Evolutionary conservation across 2,113 vertebrate species (phyloP).

Genomic region (Excalfactoria chinensis): DNA sequence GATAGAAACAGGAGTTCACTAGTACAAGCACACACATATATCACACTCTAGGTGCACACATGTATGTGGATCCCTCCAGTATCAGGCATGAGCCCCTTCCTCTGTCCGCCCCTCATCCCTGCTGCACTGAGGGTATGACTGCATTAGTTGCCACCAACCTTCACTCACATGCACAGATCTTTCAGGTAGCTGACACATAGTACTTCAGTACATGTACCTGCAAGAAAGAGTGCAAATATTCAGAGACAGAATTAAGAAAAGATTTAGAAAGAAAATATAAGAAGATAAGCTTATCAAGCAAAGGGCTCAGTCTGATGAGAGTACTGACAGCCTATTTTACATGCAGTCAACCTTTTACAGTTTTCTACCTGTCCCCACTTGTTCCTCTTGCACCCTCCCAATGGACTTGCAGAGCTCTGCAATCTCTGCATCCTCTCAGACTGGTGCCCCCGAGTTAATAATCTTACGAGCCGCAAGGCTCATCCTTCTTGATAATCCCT

Average conservation of each 20-base stretch:
- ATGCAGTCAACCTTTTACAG: background rate
- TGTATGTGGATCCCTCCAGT: background rate
- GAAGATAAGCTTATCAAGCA: background rate
- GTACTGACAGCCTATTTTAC: background rate
- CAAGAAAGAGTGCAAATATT: background rate
- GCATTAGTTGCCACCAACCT: background rate
- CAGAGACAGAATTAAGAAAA: background rate
- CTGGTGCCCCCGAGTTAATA: background rate
- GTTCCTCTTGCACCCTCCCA: background rate
- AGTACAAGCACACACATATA: background rate
- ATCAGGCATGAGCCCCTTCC: background rate
- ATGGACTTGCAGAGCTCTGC: background rate
- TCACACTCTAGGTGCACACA: background rate
- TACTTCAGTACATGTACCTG: background rate
- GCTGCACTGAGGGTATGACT: background rate
- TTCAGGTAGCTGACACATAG: background rate
- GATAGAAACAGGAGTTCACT: background rate
- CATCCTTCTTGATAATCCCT: background rate
- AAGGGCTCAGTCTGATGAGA: background rate
- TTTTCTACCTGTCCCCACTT: background rate
- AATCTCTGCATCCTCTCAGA: background rate
- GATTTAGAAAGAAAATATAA: background rate
- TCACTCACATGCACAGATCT: background rate
- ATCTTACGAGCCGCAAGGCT: background rate
- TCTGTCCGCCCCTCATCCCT: background rate